These are phyloP conservation scores for Platichthys flesus DNA, from an alignment of 2,113 vertebrate species.

Conservation along the genomic window DNA sequence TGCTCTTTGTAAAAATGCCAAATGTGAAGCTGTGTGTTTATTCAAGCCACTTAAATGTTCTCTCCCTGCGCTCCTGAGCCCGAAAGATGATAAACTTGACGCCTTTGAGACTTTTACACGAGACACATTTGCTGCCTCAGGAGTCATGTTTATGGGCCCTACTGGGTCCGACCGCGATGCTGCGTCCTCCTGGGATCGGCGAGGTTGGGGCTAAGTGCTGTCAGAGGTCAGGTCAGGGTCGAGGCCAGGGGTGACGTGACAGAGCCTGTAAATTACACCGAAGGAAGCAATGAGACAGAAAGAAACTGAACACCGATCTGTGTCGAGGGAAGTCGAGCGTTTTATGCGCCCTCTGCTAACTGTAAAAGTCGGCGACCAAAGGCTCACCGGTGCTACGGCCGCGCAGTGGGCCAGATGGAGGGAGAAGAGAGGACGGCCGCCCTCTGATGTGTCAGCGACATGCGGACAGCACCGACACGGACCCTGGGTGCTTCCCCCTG, in stretches of 20 bases:
- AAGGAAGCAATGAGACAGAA: slow-evolving; percentile 49
- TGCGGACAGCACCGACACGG: slow-evolving; percentile 27
- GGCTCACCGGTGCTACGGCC: slow-evolving; percentile 5
- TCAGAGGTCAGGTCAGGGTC: slow-evolving; percentile 61
- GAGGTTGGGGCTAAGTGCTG: slow-evolving; percentile 58
- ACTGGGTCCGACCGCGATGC: slow-evolving; percentile 38
- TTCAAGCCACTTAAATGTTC: slow-evolving; percentile 23
- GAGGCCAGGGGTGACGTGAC: slow-evolving; percentile 44
- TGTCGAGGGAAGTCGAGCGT: slow-evolving; percentile 43
- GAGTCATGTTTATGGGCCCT: slow-evolving; percentile 41
- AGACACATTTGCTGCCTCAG: slow-evolving; percentile 34
- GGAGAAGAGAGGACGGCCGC: slow-evolving; percentile 12
- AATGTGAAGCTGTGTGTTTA: slow-evolving; percentile 47
- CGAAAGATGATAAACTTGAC: slow-evolving; percentile 24
- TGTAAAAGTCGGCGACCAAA: slow-evolving; percentile 60
- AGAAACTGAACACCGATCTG: slow-evolving; percentile 50
- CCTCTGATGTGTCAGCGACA: slow-evolving; percentile 41
- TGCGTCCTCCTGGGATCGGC: slow-evolving; percentile 44
- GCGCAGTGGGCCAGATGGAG: slow-evolving; percentile 24
- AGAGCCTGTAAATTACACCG: slow-evolving; percentile 64
- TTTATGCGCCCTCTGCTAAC: slow-evolving; percentile 58
- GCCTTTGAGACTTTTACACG: slow-evolving; percentile 13
- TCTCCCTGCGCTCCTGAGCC: slow-evolving; percentile 3
- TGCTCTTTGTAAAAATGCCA: slow-evolving; percentile 44
- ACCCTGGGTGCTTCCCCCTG: slow-evolving; percentile 10